These are phyloP conservation scores for Varroa destructor DNA, from an alignment of 1,140 invertebrate species.

Conservation along the genomic window DNA sequence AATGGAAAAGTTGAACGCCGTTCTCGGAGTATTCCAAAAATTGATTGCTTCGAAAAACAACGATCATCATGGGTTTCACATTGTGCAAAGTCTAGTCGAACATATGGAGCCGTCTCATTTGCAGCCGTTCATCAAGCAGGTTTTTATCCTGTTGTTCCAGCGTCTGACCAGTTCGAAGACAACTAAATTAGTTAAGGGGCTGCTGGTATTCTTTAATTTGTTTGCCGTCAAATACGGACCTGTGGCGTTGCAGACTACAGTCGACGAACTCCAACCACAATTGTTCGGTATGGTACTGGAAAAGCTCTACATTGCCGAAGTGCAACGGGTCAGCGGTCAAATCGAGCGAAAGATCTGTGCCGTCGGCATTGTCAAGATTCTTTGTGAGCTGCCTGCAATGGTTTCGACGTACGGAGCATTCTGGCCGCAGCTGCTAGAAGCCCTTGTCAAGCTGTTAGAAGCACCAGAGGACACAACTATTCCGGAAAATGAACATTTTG, in stretches of 20 bases:
- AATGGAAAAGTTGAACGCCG: conserved; percentile 55
- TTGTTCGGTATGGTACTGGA: conserved; percentile 92
- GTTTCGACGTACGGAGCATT: conserved; percentile 51
- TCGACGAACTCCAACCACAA: conserved; percentile 72
- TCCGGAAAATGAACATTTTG: conserved; percentile 67
- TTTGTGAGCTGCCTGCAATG: conserved; percentile 59
- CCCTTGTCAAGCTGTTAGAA: conserved; percentile 72
- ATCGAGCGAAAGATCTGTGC: conserved; percentile 75
- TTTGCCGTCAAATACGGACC: conserved; percentile 66
- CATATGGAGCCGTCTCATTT: conserved; percentile 54
- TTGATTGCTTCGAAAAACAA: conserved; percentile 84
- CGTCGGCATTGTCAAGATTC: conserved; percentile 68
- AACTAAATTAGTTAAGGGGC: conserved; percentile 70
- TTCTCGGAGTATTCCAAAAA: conserved; percentile 91
- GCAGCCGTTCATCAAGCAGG: conserved; percentile 63
- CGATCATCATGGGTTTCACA: conserved; percentile 87
- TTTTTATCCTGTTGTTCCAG: conserved; percentile 81
- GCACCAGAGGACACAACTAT: conserved; percentile 63
- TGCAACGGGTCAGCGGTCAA: conserved; percentile 66
- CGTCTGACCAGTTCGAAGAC: conserved; percentile 80
- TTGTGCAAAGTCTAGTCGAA: conserved; percentile 69
- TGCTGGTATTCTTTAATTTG: conserved; percentile 77
- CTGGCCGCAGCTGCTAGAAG: conserved; percentile 51
- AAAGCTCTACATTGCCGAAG: conserved; percentile 65
- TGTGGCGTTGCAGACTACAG: conserved; percentile 53